Base-by-base conservation (phyloP, 2,888 invertebrate species). In the Cordilura impudica region DNA sequence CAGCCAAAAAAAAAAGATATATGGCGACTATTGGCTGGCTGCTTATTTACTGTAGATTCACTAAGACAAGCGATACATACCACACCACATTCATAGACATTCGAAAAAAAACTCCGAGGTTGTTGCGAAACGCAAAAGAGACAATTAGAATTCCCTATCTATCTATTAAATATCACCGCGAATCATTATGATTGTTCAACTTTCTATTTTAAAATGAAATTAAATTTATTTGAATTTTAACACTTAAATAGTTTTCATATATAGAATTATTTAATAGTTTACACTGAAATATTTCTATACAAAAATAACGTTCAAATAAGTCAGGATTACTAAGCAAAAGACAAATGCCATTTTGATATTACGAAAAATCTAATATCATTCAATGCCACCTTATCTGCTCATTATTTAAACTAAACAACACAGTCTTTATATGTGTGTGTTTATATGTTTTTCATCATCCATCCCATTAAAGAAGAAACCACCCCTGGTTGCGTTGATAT, bases 21-120 rank as follows among this genome's bases (percentile, higher is more conserved):
- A 88, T 87, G 87, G 86, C 86, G 87, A 82, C 83, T 83, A 82
- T 81, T 84, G 83, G 83, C 84, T 83, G 82, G 67, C 70, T 56
- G 70, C 77, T 76, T 78, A 80, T 84, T 84, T 82, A 61, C 53
- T 39, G 12, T 31, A 39, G 47, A 45, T 31, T 80, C 63, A 45
- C 23, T 75, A 61, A 43, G 53, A 18, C 23, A 66, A 67, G 66
- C 63, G 21, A 70, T 70, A 65, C 60, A 65, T 10, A 54, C 45
- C 16, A 4, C 35, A 54, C 21, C 43, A 54, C 47, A 45, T 21
- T 65, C 26, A 43, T 35, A 31, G 19, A 53, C 54, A 31, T 16
- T 47, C 39, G 23, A 58, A 73, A 26, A 51, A 53, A 53, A 21
- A 47, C 4, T 43, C 26, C 70, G 19, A 65, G 31, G 56, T 56